Base-by-base conservation (phyloP, 92 coral and sea anemone species). In the Epizoanthus rinbou region DNA sequence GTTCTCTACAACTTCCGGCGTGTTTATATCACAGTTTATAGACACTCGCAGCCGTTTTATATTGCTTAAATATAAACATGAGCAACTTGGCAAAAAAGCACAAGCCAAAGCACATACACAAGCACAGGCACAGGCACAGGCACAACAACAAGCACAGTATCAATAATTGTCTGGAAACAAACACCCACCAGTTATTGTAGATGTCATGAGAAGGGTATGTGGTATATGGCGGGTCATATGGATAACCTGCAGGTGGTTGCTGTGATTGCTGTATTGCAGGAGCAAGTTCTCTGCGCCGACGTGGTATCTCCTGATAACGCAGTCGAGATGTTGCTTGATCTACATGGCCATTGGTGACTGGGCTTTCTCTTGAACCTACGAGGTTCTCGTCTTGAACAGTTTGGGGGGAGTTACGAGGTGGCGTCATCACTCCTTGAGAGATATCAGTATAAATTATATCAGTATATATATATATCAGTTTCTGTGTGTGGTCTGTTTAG, bases 361-460 rank as follows among this genome's bases (percentile, higher is more conserved):
- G 57, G 79, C 88, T 63, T 85, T 85, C 88, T 83, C 74, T 84
- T 80, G 87, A 80, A 58, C 91, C 91, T 71, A 75, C 63, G 75
- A 90, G 73, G 76, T 85, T 87, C 79, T 97, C 99, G n/a, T 97
- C 99, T 75, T 97, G 97, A 56, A 93, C 88, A 15, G 98, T 92
- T 75, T 92, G 90, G 16, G 99, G 99, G 21, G 99, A 97, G 74
- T 85, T 92, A 63, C 99, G 92, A 31, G 99, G 97, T 85, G 99
- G 83, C 2, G 91, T 75, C 82, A 93, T 73, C 52, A 90, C 73
- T n/a, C 89, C 92, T 92, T 81, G 37, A 22, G 54, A 25, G 35
- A 50, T 23, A 35, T n/a, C n/a, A n/a, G n/a, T n/a, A n/a, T n/a
- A n/a, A n/a, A n/a, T n/a, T n/a, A n/a, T n/a, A n/a, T n/a, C n/a